Evolutionary conservation across 2,113 vertebrate species (phyloP).

Genomic region (Chroicocephalus ridibundus): DNA sequence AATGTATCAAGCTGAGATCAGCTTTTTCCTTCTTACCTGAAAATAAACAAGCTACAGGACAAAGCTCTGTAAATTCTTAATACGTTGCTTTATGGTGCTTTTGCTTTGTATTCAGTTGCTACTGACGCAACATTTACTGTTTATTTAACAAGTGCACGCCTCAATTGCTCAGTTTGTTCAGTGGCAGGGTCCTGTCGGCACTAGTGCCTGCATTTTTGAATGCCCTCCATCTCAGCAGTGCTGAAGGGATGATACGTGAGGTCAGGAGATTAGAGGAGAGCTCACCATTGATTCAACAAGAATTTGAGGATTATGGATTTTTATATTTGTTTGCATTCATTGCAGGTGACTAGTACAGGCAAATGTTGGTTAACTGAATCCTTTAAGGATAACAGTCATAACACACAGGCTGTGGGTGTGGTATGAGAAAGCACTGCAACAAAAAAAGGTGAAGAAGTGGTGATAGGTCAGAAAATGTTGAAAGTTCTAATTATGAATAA

Average conservation of each 20-base stretch:
- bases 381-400: not conserved
- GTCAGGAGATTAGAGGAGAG: not conserved
- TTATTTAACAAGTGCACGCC: not conserved
- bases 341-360: not conserved
- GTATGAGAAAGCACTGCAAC: not conserved
- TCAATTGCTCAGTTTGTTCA: rapidly evolving
- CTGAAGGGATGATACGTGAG: not conserved
- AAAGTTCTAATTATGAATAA: not conserved
- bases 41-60: not conserved
- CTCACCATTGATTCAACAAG: not conserved
- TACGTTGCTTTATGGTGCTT: not conserved
- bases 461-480: not conserved
- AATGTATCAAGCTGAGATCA: not conserved
- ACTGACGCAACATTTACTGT: not conserved
- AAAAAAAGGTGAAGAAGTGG: not conserved
- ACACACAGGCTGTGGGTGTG: not conserved
- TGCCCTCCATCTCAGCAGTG: not conserved
- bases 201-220: not conserved
- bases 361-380: not conserved
- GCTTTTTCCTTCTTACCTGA: not conserved
- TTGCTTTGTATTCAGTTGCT: not conserved
- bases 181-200: not conserved
- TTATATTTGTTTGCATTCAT: not conserved
- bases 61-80: not conserved
- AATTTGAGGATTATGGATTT: not conserved